phyloP scores from a whole-genome alignment of 2,113 vertebrate species.

The Chunga burmeisteri region DNA sequence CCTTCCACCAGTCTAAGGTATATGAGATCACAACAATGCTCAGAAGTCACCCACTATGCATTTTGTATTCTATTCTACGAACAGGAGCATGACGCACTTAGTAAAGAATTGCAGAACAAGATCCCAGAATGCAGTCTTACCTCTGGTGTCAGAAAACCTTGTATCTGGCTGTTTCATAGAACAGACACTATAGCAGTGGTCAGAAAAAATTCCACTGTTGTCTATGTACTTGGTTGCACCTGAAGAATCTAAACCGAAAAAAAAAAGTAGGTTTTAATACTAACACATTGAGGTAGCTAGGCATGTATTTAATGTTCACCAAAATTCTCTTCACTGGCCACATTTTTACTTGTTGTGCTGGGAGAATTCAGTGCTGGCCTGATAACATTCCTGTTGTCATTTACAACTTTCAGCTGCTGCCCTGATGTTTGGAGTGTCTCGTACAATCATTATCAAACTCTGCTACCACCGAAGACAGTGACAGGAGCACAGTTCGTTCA shows the following conservation, averaged over 20 bases:
- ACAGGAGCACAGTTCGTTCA: accelerated
- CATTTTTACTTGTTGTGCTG: neutral
- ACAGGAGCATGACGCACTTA: neutral
- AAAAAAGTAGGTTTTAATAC: neutral
- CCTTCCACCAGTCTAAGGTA: neutral
- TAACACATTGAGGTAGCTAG: neutral
- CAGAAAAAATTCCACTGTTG: conserved; percentile 82
- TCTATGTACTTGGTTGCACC: conserved; percentile 78
- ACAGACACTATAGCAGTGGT: conserved; percentile 83
- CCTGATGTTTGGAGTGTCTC: neutral
- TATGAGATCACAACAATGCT: neutral
- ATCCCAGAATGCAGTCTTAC: conserved; percentile 28
- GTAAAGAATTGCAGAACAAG: neutral
- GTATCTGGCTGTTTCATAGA: conserved; percentile 79
- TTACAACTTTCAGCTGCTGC: neutral
- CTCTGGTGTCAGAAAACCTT: conserved; percentile 75
- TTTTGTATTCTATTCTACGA: neutral
- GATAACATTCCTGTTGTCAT: neutral
- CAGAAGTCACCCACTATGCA: neutral
- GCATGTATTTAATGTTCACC: neutral
- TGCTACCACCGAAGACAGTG: neutral
- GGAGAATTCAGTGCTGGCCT: neutral
- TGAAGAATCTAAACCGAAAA: conserved; percentile 70
- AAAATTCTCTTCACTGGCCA: neutral
- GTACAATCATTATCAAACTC: neutral